Conservation (phyloP, 2,797 vertebrate species). For the Champsocephalus esox region DNA sequence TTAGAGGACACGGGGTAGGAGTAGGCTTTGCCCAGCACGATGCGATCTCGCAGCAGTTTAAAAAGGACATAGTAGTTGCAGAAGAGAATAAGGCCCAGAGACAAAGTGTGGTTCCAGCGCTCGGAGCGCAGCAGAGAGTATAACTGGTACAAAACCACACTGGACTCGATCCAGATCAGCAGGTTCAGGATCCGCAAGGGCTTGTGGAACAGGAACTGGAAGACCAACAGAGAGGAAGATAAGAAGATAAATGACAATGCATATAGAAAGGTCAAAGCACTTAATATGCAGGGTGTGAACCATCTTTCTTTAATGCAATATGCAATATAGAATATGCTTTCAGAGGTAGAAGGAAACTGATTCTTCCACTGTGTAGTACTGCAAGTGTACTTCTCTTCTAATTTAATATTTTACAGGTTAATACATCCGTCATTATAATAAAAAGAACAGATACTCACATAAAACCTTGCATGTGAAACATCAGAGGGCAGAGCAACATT, state of each 20-base stretch:
- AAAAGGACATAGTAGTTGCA: slow-evolving; percentile 99
- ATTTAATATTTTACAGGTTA: background rate
- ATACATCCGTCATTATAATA: background rate
- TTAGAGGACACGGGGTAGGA: slow-evolving; percentile 90
- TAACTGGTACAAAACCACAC: slow-evolving; percentile 96
- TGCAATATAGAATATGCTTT: background rate
- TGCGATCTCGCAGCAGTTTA: slow-evolving; percentile 97
- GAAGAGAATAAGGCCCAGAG: slow-evolving; percentile 97
- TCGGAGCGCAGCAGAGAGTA: slow-evolving; percentile 98
- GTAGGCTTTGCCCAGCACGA: slow-evolving; percentile 97
- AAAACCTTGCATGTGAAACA: slow-evolving; percentile 97
- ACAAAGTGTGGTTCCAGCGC: slow-evolving; percentile 99
- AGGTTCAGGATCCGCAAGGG: slow-evolving; percentile 98
- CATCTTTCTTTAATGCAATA: no score
- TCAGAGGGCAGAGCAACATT: slow-evolving; percentile 98
- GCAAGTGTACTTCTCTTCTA: background rate
- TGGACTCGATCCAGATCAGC: slow-evolving; percentile 96
- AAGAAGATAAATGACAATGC: background rate
- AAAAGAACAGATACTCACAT: slow-evolving; percentile 88
- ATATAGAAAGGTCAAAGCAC: background rate
- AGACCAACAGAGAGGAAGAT: slow-evolving; percentile 32
- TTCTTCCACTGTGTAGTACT: background rate
- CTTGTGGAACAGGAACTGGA: slow-evolving; percentile 97
- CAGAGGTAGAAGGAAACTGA: background rate
- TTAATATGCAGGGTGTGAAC: background rate